A percentile compares a stretch with the other conserved stretches of the same genome.
Conservation (phyloP, 1,140 invertebrate genomes). For the Drosophila sucinea region DNA sequence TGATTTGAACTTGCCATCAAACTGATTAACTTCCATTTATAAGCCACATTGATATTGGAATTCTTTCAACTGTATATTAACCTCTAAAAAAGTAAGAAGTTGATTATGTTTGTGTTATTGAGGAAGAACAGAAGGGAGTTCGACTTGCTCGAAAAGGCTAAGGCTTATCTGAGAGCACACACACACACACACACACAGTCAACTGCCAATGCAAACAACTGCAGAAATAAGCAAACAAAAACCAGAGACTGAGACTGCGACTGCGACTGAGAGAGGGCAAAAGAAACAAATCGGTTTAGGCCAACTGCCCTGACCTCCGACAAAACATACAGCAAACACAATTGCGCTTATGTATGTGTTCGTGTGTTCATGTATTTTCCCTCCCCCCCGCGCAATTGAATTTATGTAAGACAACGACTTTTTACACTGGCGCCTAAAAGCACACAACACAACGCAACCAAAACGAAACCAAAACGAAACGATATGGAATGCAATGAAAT, state of each 20-base stretch:
- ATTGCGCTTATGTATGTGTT: slow-evolving; percentile 40
- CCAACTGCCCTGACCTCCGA: slow-evolving; percentile 55
- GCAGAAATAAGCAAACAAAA: background rate
- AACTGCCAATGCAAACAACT: slow-evolving; percentile 7
- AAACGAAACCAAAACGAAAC: background rate
- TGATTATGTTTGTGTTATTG: slow-evolving; percentile 8
- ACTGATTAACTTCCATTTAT: slow-evolving; percentile 1
- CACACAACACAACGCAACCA: background rate
- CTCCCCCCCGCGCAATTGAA: slow-evolving; percentile 54
- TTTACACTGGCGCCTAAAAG: slow-evolving; percentile 25
- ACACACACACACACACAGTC: background rate
- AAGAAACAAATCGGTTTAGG: slow-evolving; percentile 62
- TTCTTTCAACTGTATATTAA: background rate
- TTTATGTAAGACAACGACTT: slow-evolving; percentile 56
- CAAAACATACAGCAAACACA: slow-evolving; percentile 22
- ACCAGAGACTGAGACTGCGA: background rate
- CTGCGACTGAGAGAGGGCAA: background rate
- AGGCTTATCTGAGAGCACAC: slow-evolving; percentile 4
- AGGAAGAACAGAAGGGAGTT: background rate
- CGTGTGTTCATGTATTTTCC: background rate
- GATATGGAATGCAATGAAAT: background rate
- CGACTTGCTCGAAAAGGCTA: background rate
- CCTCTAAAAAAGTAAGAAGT: background rate
- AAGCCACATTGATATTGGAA: background rate
- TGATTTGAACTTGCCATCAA: background rate